Conservation (phyloP, 2,888 invertebrate genomes). For the Neelides folsomi region DNA sequence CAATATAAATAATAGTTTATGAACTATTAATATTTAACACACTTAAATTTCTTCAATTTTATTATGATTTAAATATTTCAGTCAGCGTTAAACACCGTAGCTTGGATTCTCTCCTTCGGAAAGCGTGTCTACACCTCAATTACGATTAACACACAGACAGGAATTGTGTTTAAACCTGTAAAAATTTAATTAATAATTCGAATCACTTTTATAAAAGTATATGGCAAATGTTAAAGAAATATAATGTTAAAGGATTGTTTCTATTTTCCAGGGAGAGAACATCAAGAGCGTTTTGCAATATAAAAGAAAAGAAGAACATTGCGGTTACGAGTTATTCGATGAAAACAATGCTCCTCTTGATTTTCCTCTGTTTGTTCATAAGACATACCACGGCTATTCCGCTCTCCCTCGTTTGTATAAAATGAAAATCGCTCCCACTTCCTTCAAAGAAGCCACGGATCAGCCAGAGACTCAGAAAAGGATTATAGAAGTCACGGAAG, state of each 20-base stretch:
- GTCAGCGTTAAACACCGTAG: constrained; percentile 22
- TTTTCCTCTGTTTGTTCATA: constrained; percentile 20
- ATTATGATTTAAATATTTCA: constrained; percentile 8
- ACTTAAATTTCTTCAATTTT: background rate
- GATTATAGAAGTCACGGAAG: constrained; percentile 37
- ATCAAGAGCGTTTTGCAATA: constrained; percentile 30
- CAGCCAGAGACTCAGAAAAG: constrained; percentile 35
- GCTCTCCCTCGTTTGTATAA: constrained; percentile 18
- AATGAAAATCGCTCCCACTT: constrained; percentile 18
- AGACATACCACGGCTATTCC: constrained; percentile 29
- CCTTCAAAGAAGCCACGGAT: constrained; percentile 17
- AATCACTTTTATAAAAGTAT: too few relatives aligned
- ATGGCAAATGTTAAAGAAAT: too few relatives aligned
- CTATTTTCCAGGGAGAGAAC: constrained; percentile 21
- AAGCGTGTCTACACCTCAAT: constrained; percentile 24
- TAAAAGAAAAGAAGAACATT: constrained; percentile 9
- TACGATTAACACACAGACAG: constrained; percentile 18
- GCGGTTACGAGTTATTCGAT: constrained; percentile 8
- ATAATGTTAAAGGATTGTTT: too few relatives aligned
- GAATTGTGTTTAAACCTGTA: constrained; percentile 7
- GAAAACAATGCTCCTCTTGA: background rate
- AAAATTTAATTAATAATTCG: too few relatives aligned
- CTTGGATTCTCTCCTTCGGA: constrained; percentile 27
- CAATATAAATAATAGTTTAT: background rate
- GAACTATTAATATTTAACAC: background rate